These are phyloP conservation scores for Xanthostigma xanthostigma DNA, from an alignment of 2,888 invertebrate genomes.

Conservation along the genomic window DNA sequence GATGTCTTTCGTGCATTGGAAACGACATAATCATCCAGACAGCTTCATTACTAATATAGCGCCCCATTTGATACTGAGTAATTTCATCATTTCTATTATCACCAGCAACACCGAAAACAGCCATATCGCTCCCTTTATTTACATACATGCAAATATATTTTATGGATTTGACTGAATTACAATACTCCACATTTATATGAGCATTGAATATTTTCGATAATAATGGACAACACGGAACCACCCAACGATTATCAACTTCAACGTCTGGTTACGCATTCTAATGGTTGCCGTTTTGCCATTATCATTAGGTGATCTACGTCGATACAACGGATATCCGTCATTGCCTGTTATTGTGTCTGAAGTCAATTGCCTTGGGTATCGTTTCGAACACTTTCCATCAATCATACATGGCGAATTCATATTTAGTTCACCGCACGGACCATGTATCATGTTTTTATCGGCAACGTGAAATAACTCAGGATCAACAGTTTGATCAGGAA, in stretches of 20 bases:
- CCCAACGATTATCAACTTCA: slow-evolving; percentile 20
- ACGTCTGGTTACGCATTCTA: slow-evolving; percentile 12
- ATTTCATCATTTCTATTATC: slow-evolving; percentile 17
- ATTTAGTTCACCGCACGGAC: slow-evolving; percentile 25
- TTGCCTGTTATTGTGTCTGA: slow-evolving; percentile 14
- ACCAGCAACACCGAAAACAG: slow-evolving; percentile 18
- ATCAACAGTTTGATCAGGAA: slow-evolving; percentile 17
- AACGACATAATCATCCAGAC: slow-evolving; percentile 14
- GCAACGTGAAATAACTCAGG: slow-evolving; percentile 19
- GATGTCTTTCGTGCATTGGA: slow-evolving; percentile 17
- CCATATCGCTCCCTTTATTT: slow-evolving; percentile 26
- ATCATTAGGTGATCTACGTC: slow-evolving; percentile 14
- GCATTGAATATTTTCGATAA: slow-evolving; percentile 19
- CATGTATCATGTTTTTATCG: slow-evolving; percentile 25
- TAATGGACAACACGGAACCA: slow-evolving; percentile 23
- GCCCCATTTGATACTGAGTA: slow-evolving; percentile 15
- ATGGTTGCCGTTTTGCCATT: slow-evolving; percentile 12
- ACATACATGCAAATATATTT: slow-evolving; percentile 29
- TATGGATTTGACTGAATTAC: slow-evolving; percentile 25
- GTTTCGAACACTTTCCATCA: slow-evolving; percentile 21
- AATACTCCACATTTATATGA: slow-evolving; percentile 27
- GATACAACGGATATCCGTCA: slow-evolving; percentile 10
- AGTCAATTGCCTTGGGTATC: slow-evolving; percentile 9
- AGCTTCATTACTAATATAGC: slow-evolving; percentile 19
- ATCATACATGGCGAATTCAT: slow-evolving; percentile 24